Conservation (phyloP, 2,113 vertebrate genomes). For the Prolemur simus region DNA sequence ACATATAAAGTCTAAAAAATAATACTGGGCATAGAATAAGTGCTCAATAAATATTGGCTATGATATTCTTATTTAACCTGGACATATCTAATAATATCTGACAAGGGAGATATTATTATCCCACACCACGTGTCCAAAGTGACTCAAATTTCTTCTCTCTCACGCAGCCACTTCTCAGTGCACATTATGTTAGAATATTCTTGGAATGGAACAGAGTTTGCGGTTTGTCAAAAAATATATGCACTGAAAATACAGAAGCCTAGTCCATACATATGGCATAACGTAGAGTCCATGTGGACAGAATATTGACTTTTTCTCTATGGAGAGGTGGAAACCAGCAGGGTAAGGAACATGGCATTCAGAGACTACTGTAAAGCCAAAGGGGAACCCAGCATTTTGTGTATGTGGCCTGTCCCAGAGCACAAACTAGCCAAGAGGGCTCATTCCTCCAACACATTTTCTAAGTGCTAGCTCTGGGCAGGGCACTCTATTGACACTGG, state of each 20-base stretch:
- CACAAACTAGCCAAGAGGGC: accelerated
- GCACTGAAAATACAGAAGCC: background rate
- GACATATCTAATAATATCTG: background rate
- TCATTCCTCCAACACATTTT: too few species aligned
- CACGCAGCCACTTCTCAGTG: background rate
- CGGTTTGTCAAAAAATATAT: background rate
- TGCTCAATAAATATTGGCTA: background rate
- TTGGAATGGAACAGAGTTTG: background rate
- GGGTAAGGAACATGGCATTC: background rate
- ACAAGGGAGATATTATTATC: background rate
- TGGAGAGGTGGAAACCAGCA: background rate
- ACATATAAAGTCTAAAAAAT: background rate
- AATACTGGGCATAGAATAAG: background rate
- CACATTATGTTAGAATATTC: background rate
- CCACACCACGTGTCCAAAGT: background rate
- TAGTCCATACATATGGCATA: background rate
- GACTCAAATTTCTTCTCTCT: background rate
- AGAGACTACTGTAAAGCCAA: background rate
- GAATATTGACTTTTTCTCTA: background rate
- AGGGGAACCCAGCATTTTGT: background rate
- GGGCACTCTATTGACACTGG: background rate
- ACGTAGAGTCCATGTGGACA: background rate
- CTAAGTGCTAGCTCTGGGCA: background rate
- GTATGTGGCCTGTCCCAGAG: accelerated
- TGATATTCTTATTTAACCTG: background rate